Evolutionary conservation across 2,113 vertebrate species (phyloP).

Genomic region (Montifringilla adamsi): DNA sequence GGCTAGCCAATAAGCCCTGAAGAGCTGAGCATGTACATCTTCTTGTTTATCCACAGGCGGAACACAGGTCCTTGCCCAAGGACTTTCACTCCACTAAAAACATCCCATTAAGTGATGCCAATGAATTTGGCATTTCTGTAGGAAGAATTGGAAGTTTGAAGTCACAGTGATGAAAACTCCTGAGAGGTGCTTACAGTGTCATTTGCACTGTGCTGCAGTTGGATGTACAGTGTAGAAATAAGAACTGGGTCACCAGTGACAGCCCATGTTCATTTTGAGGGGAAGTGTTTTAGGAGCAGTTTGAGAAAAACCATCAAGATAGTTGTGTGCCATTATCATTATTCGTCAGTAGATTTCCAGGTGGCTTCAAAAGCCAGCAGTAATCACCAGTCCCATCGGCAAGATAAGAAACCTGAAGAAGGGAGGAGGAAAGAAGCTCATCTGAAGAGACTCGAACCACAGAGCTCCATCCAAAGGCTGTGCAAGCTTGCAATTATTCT

Average conservation of each 20-base stretch:
- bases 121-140: not conserved
- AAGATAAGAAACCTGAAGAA: slow-evolving; percentile 2
- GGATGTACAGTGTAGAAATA: not conserved
- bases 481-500: not conserved
- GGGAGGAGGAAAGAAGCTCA: not conserved
- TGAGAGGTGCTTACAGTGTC: accelerated
- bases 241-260: not conserved
- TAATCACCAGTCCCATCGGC: not conserved
- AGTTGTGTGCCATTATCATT: not conserved
- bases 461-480: not conserved
- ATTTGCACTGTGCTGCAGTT: not conserved
- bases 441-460: not conserved
- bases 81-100: not conserved
- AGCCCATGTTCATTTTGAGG: not conserved
- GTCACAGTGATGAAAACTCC: not conserved
- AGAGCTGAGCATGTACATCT: not conserved
- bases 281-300: not conserved
- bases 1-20: not conserved
- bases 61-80: not conserved
- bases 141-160: not conserved
- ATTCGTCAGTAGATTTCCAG: not conserved
- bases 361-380: not conserved
- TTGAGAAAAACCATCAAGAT: not conserved
- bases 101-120: not conserved
- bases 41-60: not conserved